Evolutionary conservation across 2,113 vertebrate species (phyloP), one percentile per base, ranked within the genome.

Genomic region (Daboia siamensis): DNA sequence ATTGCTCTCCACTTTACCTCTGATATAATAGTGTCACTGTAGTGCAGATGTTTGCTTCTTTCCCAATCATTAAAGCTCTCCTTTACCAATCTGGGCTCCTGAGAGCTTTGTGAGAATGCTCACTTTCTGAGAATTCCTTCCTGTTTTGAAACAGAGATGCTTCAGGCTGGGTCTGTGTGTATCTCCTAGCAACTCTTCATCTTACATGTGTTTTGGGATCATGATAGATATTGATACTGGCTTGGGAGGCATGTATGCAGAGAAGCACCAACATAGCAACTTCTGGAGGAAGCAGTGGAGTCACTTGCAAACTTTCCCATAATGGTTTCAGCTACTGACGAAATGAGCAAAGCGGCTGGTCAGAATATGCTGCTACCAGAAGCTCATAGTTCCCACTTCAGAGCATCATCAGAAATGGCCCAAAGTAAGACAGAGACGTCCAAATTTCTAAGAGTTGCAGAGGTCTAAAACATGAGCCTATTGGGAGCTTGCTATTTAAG

Each of bases 11-110:
- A n/a, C 92, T 93, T 85, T 33, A 46, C 69, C 92, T 90, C 93
- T 91, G 84, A 92, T 93, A 59, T 33, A 12, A 85, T 92, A 2
- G 10, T 92, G 95, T 94, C 92, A 85, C 23, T 0, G 44, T 33
- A 94, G 91, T 93, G 95, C 95, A 93, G 93, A 96, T 96, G 95
- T 93, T 93, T 96, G 95, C 96, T 97, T 96, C 96, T 96, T 97
- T 97, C 95, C 95, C 96, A 94, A 92, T 96, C 96, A 96, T 95
- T 97, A 96, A 95, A 95, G 92, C 89, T 88, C 96, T 94, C 93
- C 93, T 93, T 94, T 94, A 96, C 92, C 94, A 93, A 96, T 92
- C 69, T 57, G 64, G 39, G 90, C 95, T 96, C 96, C 87, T 92
- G 95, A 95, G 96, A 96, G 39, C 39, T 39, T 39, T 39, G 39